A percentile compares a stretch with the other conserved stretches of the same genome.
Conservation (phyloP, 64 coral and sea anemone genomes). For the Pocillopora verrucosa region DNA sequence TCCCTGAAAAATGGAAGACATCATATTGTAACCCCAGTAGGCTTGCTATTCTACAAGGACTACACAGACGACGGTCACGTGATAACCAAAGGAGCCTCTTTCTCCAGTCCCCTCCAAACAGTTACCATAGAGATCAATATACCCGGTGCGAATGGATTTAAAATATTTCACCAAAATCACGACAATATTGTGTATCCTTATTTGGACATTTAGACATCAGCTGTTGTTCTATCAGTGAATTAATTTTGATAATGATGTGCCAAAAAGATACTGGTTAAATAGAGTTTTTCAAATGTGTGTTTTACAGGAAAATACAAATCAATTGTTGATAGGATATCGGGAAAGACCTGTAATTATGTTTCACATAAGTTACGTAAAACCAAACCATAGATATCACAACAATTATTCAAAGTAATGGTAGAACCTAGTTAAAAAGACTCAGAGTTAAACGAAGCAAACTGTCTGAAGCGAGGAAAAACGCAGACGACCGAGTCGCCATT, state of each 20-base stretch:
- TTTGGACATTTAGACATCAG: too few relatives aligned
- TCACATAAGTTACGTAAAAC: too few relatives aligned
- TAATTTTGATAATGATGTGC: too few relatives aligned
- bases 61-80: constrained; percentile 46
- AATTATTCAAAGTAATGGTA: too few relatives aligned
- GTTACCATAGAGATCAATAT: constrained; percentile 26
- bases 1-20: constrained; percentile 33
- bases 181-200: neutral
- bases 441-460: neutral
- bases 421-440: neutral
- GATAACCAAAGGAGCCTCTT: constrained; percentile 18
- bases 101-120: constrained; percentile 17
- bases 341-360: too few relatives aligned
- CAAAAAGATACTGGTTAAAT: too few relatives aligned
- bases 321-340: too few relatives aligned
- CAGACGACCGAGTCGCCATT: neutral
- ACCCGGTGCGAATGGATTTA: constrained; percentile 38
- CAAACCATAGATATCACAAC: too few relatives aligned
- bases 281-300: too few relatives aligned
- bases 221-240: too few relatives aligned
- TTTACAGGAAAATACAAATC: too few relatives aligned
- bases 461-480: neutral
- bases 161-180: neutral
- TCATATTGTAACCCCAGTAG: constrained; percentile 35
- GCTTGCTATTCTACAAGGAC: constrained; percentile 55